A percentile compares a stretch with the other conserved stretches of the same genome.
These are phyloP conservation scores for Halichondria panicea DNA, from an alignment of 37 sponge, comb jelly and placozoan species.

Conservation along the genomic window DNA sequence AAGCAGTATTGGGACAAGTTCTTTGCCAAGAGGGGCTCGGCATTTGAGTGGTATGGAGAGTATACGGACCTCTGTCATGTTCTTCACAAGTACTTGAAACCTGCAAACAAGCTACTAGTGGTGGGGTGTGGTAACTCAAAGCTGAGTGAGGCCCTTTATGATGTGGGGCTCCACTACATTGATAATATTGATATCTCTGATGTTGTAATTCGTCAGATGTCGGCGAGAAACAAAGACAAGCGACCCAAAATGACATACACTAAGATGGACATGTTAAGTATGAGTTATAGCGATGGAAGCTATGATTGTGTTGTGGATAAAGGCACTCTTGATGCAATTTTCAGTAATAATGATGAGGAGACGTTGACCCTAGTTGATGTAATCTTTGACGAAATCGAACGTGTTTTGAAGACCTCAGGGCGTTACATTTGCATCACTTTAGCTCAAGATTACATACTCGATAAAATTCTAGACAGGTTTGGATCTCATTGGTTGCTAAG, in stretches of 20 bases:
- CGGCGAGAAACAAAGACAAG: slow-evolving; percentile 54
- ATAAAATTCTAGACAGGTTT: slow-evolving; percentile 40
- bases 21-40: slow-evolving; percentile 56
- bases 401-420: slow-evolving; percentile 78
- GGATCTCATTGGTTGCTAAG: slow-evolving; percentile 77
- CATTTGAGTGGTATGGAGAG: slow-evolving; percentile 92
- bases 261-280: slow-evolving; percentile 72
- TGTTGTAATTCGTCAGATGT: slow-evolving; percentile 79
- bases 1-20: slow-evolving; percentile 86
- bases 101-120: slow-evolving; percentile 46
- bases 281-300: slow-evolving; percentile 44
- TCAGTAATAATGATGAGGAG: slow-evolving; percentile 40
- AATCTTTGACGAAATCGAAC: slow-evolving; percentile 68
- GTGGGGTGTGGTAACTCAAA: slow-evolving; percentile 91
- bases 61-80: slow-evolving; percentile 82
- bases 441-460: slow-evolving; percentile 73
- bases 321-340: slow-evolving; percentile 90
- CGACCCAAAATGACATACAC: slow-evolving; percentile 69
- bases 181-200: slow-evolving; percentile 85
- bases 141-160: slow-evolving; percentile 84
- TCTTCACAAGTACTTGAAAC: slow-evolving; percentile 78
- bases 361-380: slow-evolving; percentile 50
- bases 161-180: slow-evolving; percentile 71
- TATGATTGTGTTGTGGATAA: slow-evolving; percentile 88
- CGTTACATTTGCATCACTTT: slow-evolving; percentile 83